Evolutionary conservation across 2,888 invertebrate species (phyloP).

Genomic region (Tenodera sinensis): DNA sequence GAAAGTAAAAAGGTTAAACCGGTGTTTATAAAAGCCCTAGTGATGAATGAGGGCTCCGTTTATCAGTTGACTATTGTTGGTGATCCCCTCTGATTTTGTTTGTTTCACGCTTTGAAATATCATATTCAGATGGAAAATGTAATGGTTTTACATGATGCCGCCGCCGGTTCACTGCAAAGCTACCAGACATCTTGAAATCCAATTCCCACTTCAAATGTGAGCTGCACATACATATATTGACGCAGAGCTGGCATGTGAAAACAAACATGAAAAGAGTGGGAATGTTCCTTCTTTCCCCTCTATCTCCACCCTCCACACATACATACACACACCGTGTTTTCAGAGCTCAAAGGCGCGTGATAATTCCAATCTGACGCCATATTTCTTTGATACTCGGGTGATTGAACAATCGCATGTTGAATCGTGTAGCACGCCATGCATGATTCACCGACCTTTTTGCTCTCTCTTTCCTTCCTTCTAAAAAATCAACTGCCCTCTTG

Average conservation of each 20-base stretch:
- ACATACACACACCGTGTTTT: background rate
- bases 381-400: background rate
- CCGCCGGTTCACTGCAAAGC: background rate
- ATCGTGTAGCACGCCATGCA: background rate
- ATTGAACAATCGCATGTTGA: background rate
- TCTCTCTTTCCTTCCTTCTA: background rate
- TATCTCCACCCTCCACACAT: background rate
- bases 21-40: too few relatives aligned
- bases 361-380: background rate
- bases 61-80: too few relatives aligned
- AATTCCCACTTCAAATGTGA: background rate
- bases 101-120: background rate
- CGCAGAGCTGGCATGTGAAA: background rate
- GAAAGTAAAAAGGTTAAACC: too few relatives aligned
- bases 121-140: background rate
- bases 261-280: background rate
- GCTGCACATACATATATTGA: background rate
- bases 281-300: background rate
- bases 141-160: background rate
- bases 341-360: background rate
- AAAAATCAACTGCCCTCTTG: background rate
- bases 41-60: too few relatives aligned
- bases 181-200: background rate
- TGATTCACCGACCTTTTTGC: background rate
- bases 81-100: too few relatives aligned